Evolutionary conservation across 2,888 invertebrate genomes (phyloP), one percentile per base, ranked within the genome.

Genomic region (Lycaena phlaeas): DNA sequence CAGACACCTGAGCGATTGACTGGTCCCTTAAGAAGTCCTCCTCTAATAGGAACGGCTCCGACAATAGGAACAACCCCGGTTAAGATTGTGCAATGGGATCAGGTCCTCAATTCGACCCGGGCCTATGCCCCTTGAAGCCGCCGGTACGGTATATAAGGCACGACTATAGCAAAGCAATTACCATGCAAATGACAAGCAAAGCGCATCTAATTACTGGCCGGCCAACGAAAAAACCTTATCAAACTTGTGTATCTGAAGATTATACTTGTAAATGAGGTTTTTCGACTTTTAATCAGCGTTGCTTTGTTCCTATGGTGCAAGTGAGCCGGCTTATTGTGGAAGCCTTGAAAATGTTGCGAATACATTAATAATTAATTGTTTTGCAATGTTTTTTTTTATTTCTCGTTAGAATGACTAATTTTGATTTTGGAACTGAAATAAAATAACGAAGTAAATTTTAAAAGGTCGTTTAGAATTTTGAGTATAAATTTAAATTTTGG

Each of bases 201-300:
- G 44, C 44, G 45, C 43, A 44, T 42, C 40, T 38, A 40, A 41
- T 39, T 39, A 36, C 22, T 38, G 44, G 41, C 42, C 45, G 38
- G 44, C 43, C 40, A 18, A 22, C 39, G 41, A 43, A 46, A 50
- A 50, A 50, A 50, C 48, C 39, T 48, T 50, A 50, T 50, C 50
- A 43, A 43, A 44, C 44, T 48, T 43, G 48, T 30, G 48, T 43
- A 48, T 52, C 51, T 41, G 36, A 40, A 38, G 38, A 40, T 40
- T 40, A 31, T 40, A 30, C 30, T 31, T 40, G 30, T 31, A 40
- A 26, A 40, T 40, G 40, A 40, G 40, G 17, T 40, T 40, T 40
- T 38, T 40, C 31, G 27, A 26, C 12, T n/a, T 40, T 40, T 40
- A 40, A 40, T 40, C 31, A 31, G 12, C 15, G 40, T 36, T 36